A percentile compares a stretch with the other conserved stretches of the same genome.
Conservation (phyloP, 2,113 vertebrate species). For the Lagopus leucura region DNA sequence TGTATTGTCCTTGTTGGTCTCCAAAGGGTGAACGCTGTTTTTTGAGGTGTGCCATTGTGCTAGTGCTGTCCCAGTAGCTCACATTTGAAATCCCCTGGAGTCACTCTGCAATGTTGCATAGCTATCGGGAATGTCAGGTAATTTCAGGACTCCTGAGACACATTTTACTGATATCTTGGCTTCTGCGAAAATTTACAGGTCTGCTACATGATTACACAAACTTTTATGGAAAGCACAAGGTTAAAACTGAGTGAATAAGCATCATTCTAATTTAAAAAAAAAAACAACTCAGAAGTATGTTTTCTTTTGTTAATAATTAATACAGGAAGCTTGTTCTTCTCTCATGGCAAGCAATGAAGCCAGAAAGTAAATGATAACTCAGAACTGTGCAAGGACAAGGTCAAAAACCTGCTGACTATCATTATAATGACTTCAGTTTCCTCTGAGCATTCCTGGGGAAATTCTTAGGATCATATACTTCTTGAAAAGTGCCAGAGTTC, state of each 20-base stretch:
- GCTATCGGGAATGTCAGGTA: slow-evolving; percentile 32
- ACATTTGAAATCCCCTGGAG: slow-evolving; percentile 47
- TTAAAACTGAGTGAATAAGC: background rate
- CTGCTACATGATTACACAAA: slow-evolving; percentile 2
- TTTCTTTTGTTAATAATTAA: slow-evolving; percentile 13
- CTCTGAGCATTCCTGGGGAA: slow-evolving; percentile 19
- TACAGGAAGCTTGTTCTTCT: background rate
- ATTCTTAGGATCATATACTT: slow-evolving; percentile 10
- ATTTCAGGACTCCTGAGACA: slow-evolving; percentile 57
- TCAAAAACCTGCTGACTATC: background rate
- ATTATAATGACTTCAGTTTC: background rate
- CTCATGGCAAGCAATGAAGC: background rate
- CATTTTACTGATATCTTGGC: background rate
- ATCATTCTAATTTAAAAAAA: background rate
- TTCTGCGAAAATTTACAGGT: slow-evolving; percentile 31
- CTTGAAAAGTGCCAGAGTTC: slow-evolving; percentile 15
- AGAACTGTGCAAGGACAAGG: background rate
- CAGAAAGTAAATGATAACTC: slow-evolving; percentile 9
- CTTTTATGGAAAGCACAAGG: background rate
- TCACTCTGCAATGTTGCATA: background rate
- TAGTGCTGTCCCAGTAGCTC: slow-evolving; percentile 3
- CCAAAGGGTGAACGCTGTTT: slow-evolving; percentile 26
- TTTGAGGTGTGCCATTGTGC: background rate
- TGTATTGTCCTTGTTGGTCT: background rate
- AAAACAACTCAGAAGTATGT: slow-evolving; percentile 1